These are phyloP conservation scores for Leptarthrus brevirostris DNA, from an alignment of 2,888 invertebrate species.

Conservation along the genomic window DNA sequence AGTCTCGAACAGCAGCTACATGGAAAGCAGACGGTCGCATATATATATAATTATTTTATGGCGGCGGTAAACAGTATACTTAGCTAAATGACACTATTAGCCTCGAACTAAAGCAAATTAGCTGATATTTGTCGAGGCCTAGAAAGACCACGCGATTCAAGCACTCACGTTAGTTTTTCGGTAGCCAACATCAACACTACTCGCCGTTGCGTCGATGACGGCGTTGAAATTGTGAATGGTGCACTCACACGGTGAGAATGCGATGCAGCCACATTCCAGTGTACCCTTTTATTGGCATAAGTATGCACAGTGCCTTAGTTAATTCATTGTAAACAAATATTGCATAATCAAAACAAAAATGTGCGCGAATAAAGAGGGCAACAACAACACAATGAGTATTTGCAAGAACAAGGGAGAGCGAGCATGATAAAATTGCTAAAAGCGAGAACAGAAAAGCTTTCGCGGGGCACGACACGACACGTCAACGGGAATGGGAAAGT, in stretches of 20 bases:
- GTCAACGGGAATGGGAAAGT: no score
- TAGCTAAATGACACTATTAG: constrained; percentile 30
- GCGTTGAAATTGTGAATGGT: background rate
- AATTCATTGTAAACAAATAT: constrained; percentile 53
- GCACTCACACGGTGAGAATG: constrained; percentile 11
- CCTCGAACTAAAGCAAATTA: constrained; percentile 9
- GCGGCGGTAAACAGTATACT: constrained; percentile 27
- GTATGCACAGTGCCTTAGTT: constrained; percentile 44
- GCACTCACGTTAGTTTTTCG: background rate
- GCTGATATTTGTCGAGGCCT: constrained; percentile 1
- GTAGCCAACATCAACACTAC: no score
- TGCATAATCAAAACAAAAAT: constrained; percentile 51
- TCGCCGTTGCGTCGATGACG: no score
- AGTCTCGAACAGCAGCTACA: no score
- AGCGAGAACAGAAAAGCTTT: background rate
- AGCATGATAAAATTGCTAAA: no score
- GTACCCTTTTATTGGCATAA: constrained; percentile 28
- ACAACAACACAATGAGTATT: background rate
- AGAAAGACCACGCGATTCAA: constrained; percentile 21
- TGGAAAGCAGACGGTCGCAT: no score
- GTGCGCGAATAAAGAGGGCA: background rate
- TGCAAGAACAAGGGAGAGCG: background rate
- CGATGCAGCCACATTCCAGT: constrained; percentile 20
- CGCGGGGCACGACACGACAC: no score
- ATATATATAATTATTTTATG: constrained; percentile 40